These are phyloP conservation scores for Diabrotica virgifera DNA, from an alignment of 1,140 invertebrate species.

Conservation along the genomic window DNA sequence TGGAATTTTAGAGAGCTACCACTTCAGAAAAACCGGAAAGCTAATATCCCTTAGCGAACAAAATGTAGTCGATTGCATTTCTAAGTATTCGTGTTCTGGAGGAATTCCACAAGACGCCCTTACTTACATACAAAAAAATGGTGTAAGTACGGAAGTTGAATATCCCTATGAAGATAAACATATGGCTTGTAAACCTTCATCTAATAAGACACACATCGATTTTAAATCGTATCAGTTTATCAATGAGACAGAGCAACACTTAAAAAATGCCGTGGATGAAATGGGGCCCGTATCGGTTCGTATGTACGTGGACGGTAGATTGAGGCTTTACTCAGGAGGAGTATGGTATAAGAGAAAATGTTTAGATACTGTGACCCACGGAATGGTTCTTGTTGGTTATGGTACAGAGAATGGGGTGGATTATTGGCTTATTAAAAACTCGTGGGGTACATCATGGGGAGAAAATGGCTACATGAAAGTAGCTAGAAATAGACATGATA, in stretches of 20 bases:
- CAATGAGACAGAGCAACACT: slow-evolving; percentile 70
- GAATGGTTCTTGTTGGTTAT: slow-evolving; percentile 82
- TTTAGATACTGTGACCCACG: slow-evolving; percentile 75
- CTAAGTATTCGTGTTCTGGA: slow-evolving; percentile 92
- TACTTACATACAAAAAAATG: slow-evolving; percentile 85
- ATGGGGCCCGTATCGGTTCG: slow-evolving; percentile 83
- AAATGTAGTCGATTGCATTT: slow-evolving; percentile 95
- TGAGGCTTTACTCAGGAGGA: slow-evolving; percentile 32
- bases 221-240: slow-evolving; percentile 15
- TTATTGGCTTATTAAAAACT: slow-evolving; percentile 85
- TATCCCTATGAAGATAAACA: slow-evolving; percentile 83
- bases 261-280: slow-evolving; percentile 73
- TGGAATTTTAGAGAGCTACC: slow-evolving; percentile 90
- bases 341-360: slow-evolving; percentile 30
- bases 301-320: slow-evolving; percentile 85
- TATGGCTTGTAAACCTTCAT: slow-evolving; percentile 54
- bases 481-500: slow-evolving; percentile 76
- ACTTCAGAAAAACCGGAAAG: slow-evolving; percentile 77
- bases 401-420: slow-evolving; percentile 63
- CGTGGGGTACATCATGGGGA: slow-evolving; percentile 83
- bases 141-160: slow-evolving; percentile 81
- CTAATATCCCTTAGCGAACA: slow-evolving; percentile 93
- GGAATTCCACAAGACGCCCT: slow-evolving; percentile 92
- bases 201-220: slow-evolving; percentile 5
- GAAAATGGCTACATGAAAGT: slow-evolving; percentile 86